Percentiles rank a stretch among this genome's conserved stretches.
phyloP scores from a whole-genome alignment of 2,797 vertebrate genomes.

The Heliangelus exortis region DNA sequence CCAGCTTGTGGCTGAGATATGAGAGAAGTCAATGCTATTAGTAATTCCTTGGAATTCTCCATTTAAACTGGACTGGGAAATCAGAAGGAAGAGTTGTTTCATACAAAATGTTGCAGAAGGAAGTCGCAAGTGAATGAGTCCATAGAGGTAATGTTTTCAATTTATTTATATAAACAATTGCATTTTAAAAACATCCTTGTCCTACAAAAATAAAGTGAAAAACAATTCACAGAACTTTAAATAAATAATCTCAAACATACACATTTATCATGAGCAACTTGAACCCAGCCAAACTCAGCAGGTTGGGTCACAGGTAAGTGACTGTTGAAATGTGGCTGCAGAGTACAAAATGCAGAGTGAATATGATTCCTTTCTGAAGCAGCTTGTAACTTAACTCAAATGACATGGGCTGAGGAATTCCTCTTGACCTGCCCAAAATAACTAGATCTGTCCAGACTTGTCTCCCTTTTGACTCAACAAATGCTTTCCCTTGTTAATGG shows the following conservation, averaged over 20 bases:
- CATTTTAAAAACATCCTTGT: constrained; percentile 34
- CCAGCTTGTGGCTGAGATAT: not conserved
- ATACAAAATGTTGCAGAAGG: not conserved
- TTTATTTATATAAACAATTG: constrained; percentile 49
- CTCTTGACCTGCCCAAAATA: not conserved
- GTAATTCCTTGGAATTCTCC: not conserved
- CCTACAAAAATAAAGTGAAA: constrained; percentile 67
- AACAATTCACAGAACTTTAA: constrained; percentile 49
- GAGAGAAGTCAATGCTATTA: not conserved
- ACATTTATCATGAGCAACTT: not conserved
- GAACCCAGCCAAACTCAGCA: constrained; percentile 41
- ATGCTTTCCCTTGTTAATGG: not conserved
- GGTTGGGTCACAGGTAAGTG: not conserved
- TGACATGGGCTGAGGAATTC: not conserved
- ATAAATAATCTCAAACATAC: constrained; percentile 56
- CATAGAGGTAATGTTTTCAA: not conserved
- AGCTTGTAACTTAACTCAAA: not conserved
- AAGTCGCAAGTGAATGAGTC: not conserved
- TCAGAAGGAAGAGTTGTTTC: not conserved
- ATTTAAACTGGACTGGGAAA: not conserved
- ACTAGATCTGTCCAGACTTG: not conserved
- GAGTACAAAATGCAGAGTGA: not conserved
- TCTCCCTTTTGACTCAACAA: not conserved
- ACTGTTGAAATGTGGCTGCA: not conserved
- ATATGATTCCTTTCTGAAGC: not conserved